Percentiles rank a stretch among this genome's conserved stretches.
Conservation (phyloP, 1,140 invertebrate species). For the Cydia amplana region DNA sequence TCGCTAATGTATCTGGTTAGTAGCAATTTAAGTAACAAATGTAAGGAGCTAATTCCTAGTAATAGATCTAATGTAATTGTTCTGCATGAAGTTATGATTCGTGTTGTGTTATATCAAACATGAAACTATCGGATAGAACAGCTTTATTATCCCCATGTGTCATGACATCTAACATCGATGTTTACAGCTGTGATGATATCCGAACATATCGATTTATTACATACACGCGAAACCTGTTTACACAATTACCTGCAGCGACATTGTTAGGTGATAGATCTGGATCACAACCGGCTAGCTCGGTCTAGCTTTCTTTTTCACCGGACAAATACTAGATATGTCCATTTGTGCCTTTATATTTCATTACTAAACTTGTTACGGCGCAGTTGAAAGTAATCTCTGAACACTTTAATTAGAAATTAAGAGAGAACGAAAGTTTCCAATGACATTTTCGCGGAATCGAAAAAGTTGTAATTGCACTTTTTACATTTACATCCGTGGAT, state of each 20-base stretch:
- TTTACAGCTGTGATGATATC: not conserved
- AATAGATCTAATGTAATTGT: no score
- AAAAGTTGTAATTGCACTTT: constrained; percentile 19
- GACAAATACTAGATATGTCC: constrained; percentile 11
- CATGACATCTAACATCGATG: not conserved
- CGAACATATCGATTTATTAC: not conserved
- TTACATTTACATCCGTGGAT: not conserved
- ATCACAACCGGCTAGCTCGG: not conserved
- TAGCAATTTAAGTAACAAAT: no score
- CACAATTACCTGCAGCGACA: not conserved
- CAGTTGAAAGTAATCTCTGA: constrained; percentile 17
- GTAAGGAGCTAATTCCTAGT: no score
- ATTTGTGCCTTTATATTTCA: not conserved
- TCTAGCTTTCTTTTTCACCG: constrained; percentile 27
- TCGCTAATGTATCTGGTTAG: no score
- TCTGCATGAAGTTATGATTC: not conserved
- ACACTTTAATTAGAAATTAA: constrained; percentile 32
- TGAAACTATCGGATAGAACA: not conserved
- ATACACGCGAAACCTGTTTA: not conserved
- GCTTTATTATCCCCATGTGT: not conserved
- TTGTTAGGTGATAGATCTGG: constrained; percentile 9
- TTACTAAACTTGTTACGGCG: not conserved
- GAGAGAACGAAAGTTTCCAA: constrained; percentile 22
- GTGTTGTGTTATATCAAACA: not conserved
- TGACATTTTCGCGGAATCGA: constrained; percentile 27